Percentiles rank a stretch among this genome's conserved stretches.
phyloP scores from a whole-genome alignment of 1,140 invertebrate species.

The Cheumatopsyche charites region DNA sequence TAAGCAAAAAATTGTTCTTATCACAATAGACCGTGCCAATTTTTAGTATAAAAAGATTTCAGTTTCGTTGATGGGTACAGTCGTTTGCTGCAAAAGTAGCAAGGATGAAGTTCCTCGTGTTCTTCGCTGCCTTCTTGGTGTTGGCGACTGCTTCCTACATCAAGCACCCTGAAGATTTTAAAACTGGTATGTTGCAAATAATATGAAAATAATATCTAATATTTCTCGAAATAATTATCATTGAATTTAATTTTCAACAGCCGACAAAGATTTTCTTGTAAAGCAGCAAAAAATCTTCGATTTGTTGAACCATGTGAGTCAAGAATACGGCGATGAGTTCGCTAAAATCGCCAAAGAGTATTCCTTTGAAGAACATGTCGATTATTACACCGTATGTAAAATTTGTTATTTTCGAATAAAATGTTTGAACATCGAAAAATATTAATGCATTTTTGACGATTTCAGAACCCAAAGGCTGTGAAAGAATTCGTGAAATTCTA shows the following conservation, averaged over 20 bases:
- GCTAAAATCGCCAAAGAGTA: constrained; percentile 61
- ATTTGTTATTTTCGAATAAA: constrained; percentile 43
- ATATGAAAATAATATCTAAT: constrained; percentile 62
- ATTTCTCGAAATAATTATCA: background rate
- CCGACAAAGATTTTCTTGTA: constrained; percentile 56
- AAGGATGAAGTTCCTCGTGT: constrained; percentile 33
- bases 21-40: background rate
- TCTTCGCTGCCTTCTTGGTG: constrained; percentile 20
- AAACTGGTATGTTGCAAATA: constrained; percentile 62
- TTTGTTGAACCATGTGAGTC: constrained; percentile 51
- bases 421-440: constrained; percentile 56
- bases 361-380: constrained; percentile 61
- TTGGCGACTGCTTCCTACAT: constrained; percentile 8
- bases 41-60: constrained; percentile 4
- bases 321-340: constrained; percentile 51
- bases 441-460: constrained; percentile 31
- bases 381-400: constrained; percentile 53
- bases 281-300: constrained; percentile 57
- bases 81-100: constrained; percentile 6
- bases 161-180: constrained; percentile 1
- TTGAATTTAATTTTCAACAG: constrained; percentile 49
- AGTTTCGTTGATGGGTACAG: background rate
- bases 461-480: constrained; percentile 63
- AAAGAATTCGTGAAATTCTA: constrained; percentile 65
- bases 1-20: background rate